phyloP scores from a whole-genome alignment of 2,797 vertebrate genomes.

The Etheostoma nigrum region DNA sequence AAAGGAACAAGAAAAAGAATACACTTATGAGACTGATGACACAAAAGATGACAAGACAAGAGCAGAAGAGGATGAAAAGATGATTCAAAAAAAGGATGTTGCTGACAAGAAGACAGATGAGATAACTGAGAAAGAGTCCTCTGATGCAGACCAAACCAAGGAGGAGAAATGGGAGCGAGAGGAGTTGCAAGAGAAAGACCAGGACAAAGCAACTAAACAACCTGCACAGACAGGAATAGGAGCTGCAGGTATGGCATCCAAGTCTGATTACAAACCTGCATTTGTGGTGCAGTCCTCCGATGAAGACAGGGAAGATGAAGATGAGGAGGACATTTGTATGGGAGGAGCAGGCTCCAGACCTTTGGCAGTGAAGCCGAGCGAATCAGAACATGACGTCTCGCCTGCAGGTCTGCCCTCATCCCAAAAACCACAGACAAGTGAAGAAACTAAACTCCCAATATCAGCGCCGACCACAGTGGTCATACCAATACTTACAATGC shows the following conservation, averaged over 20 bases:
- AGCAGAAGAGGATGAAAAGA: conserved; percentile 37
- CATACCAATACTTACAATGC: conserved; percentile 77
- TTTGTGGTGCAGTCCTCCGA: conserved; percentile 83
- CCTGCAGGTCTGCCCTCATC: conserved; percentile 37
- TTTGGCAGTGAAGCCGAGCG: conserved; percentile 69
- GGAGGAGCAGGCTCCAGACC: conserved; percentile 84
- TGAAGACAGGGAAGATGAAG: conserved; percentile 84
- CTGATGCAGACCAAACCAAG: conserved; percentile 65
- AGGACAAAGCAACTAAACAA: conserved; percentile 66
- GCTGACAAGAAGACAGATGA: conserved; percentile 38
- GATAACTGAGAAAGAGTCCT: conserved; percentile 53
- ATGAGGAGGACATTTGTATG: conserved; percentile 83
- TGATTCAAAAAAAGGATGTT: conserved; percentile 33
- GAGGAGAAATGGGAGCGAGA: conserved; percentile 81
- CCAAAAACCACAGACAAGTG: conserved; percentile 35
- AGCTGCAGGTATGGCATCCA: conserved; percentile 43
- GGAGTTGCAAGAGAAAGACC: conserved; percentile 79
- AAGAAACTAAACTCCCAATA: conserved; percentile 55
- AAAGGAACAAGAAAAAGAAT: conserved; percentile 80
- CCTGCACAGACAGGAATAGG: conserved; percentile 43
- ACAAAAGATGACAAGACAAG: conserved; percentile 62
- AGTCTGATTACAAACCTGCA: conserved; percentile 66
- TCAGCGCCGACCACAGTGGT: conserved; percentile 52
- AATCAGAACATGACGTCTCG: conserved; percentile 71
- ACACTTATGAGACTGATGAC: conserved; percentile 66